phyloP scores from a whole-genome alignment of 2,113 vertebrate genomes.

The Ranitomeya imitator region DNA sequence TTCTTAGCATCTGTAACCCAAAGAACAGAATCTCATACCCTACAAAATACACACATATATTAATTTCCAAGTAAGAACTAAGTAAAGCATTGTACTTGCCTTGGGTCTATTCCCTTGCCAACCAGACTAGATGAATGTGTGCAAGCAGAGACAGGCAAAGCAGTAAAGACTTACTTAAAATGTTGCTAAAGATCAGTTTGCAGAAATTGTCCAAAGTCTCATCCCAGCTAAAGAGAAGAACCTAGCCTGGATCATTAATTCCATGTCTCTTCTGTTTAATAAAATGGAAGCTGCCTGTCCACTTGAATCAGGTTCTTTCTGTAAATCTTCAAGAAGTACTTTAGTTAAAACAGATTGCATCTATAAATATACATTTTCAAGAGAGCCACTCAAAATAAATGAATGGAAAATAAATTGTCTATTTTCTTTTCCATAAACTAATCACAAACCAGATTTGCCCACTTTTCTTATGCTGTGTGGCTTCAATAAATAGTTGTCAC shows the following conservation, averaged over 20 bases:
- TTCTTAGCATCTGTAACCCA: conserved; percentile 65
- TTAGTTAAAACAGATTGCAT: conserved; percentile 57
- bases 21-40: conserved; percentile 61
- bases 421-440: conserved; percentile 3
- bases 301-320: conserved; percentile 59
- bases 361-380: conserved; percentile 26
- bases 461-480: not conserved
- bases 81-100: conserved; percentile 72
- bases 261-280: conserved; percentile 63
- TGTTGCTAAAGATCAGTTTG: conserved; percentile 61
- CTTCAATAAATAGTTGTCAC: conserved; percentile 18
- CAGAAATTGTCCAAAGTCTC: conserved; percentile 54
- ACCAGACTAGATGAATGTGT: conserved; percentile 35
- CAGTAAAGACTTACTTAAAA: conserved; percentile 41
- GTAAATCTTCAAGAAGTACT: not conserved
- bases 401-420: conserved; percentile 45
- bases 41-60: conserved; percentile 57
- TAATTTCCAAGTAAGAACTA: conserved; percentile 60
- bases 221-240: conserved; percentile 52
- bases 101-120: conserved; percentile 61
- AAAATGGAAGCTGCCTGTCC: conserved; percentile 58
- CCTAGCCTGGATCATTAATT: conserved; percentile 58
- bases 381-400: conserved; percentile 39
- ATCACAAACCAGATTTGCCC: not conserved
- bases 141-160: not conserved